These are phyloP conservation scores for Malthinus flaveolus DNA, from an alignment of 2,888 invertebrate genomes.

Conservation along the genomic window DNA sequence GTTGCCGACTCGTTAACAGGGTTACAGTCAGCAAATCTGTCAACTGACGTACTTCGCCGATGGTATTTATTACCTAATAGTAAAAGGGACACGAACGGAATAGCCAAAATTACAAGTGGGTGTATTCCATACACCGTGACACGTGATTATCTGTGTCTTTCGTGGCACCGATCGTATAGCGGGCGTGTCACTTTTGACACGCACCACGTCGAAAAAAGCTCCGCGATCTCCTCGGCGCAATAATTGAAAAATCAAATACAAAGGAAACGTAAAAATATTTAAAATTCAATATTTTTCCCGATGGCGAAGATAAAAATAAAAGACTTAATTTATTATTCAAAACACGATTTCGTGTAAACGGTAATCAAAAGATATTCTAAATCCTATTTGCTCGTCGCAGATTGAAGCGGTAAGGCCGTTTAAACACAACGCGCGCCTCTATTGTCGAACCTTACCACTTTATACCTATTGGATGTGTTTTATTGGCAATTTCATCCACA, in stretches of 20 bases:
- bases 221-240: background rate
- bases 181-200: constrained; percentile 44
- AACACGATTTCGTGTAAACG: constrained; percentile 41
- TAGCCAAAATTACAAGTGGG: constrained; percentile 26
- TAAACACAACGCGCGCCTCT: constrained; percentile 35
- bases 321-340: constrained; percentile 37
- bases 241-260: background rate
- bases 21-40: constrained; percentile 31
- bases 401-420: constrained; percentile 43
- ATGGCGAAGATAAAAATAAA: constrained; percentile 25
- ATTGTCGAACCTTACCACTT: constrained; percentile 34
- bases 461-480: constrained; percentile 33
- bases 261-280: background rate
- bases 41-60: constrained; percentile 21
- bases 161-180: constrained; percentile 40
- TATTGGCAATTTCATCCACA: constrained; percentile 34
- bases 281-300: constrained; percentile 24
- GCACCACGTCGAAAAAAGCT: constrained; percentile 16
- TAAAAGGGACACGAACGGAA: constrained; percentile 36
- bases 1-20: constrained; percentile 38
- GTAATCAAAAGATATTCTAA: constrained; percentile 45
- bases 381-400: constrained; percentile 44
- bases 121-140: constrained; percentile 38
- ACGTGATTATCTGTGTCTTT: constrained; percentile 51
- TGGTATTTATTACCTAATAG: constrained; percentile 28